Evolutionary conservation across 2,888 invertebrate species (phyloP).

Genomic region (Meloe dianella): DNA sequence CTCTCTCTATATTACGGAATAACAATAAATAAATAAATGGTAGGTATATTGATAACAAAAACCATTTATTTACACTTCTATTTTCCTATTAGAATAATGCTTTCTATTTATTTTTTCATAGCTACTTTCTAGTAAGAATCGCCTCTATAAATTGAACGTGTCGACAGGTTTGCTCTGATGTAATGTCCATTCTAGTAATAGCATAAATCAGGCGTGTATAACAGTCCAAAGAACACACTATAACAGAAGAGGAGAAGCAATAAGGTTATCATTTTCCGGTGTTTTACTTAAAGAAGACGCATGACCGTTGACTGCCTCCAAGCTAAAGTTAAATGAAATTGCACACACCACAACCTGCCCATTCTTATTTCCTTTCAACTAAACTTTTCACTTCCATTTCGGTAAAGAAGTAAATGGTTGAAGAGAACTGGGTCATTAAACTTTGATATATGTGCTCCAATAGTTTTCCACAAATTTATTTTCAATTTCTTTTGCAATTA

Average conservation of each 20-base stretch:
- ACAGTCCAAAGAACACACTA: constrained; percentile 43
- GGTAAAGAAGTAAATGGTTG: constrained; percentile 13
- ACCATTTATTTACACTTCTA: constrained; percentile 46
- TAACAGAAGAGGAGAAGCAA: constrained; percentile 50
- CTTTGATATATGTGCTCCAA: constrained; percentile 34
- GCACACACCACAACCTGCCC: constrained; percentile 37
- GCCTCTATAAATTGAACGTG: constrained; percentile 49
- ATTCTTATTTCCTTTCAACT: constrained; percentile 37
- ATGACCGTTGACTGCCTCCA: constrained; percentile 39
- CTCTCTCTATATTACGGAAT: background rate
- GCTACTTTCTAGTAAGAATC: constrained; percentile 39
- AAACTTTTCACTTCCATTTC: constrained; percentile 33
- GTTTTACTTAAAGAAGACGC: constrained; percentile 54
- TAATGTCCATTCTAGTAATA: constrained; percentile 50
- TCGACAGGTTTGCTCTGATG: constrained; percentile 47
- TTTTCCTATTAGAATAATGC: constrained; percentile 35
- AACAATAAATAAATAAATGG: background rate
- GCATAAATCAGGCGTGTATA: constrained; percentile 51
- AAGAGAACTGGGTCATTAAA: constrained; percentile 36
- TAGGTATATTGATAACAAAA: constrained; percentile 50
- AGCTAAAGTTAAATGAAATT: constrained; percentile 43
- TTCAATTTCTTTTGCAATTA: background rate
- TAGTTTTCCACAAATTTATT: constrained; percentile 7
- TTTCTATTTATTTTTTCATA: constrained; percentile 36
- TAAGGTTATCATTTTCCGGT: constrained; percentile 57